A percentile compares a stretch with the other conserved stretches of the same genome.
Conservation (phyloP, 2,888 invertebrate genomes). For the Nezara viridula region DNA sequence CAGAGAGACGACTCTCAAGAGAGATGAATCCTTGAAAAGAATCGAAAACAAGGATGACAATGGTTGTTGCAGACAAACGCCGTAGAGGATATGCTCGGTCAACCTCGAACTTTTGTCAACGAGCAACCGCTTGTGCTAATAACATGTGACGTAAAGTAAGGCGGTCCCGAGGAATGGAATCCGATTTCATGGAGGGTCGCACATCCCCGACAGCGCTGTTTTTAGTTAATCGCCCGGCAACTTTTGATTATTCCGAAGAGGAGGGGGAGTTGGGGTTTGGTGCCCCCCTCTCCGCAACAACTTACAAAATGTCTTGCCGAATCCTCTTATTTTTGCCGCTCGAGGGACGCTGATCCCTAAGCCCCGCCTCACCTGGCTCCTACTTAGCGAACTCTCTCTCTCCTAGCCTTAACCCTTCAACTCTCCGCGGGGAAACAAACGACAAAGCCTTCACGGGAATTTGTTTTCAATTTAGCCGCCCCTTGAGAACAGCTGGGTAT, state of each 20-base stretch:
- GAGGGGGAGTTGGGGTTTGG: neutral
- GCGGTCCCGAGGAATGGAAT: constrained; percentile 59
- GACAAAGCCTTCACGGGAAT: constrained; percentile 57
- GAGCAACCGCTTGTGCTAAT: constrained; percentile 32
- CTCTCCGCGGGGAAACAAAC: constrained; percentile 37
- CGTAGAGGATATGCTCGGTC: neutral
- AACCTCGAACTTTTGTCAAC: constrained; percentile 13
- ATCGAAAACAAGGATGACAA: neutral
- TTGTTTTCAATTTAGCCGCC: constrained; percentile 53
- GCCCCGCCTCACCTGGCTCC: neutral
- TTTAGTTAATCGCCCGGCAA: constrained; percentile 62
- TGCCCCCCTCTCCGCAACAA: neutral
- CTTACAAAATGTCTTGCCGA: constrained; percentile 45
- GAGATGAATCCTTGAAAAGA: neutral
- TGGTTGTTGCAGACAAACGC: neutral
- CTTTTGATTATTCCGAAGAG: constrained; percentile 43
- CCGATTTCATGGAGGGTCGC: constrained; percentile 62
- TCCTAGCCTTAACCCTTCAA: constrained; percentile 25
- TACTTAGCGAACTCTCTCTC: constrained; percentile 22
- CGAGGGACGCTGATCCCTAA: constrained; percentile 2
- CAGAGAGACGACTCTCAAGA: neutral
- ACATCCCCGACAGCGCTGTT: constrained; percentile 51
- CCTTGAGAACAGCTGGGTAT: constrained; percentile 42
- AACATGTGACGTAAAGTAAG: constrained; percentile 58
- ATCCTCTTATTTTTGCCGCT: constrained; percentile 48